Percentiles rank a stretch among this genome's conserved stretches.
These are phyloP conservation scores for Pseudomyrmex concolor DNA, from an alignment of 1,140 invertebrate species.

Conservation along the genomic window DNA sequence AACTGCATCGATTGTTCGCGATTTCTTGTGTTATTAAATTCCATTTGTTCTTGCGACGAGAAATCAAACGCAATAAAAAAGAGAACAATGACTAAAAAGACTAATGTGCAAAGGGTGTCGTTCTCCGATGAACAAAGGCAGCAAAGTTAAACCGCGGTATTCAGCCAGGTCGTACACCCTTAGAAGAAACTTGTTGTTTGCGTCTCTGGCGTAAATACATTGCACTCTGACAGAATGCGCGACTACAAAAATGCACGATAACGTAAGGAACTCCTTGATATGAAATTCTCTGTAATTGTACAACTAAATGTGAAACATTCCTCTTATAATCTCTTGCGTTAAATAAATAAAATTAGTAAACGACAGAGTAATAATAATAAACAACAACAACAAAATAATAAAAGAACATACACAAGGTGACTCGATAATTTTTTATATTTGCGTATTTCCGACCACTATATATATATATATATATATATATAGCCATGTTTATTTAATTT, in stretches of 20 bases:
- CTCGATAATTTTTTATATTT: not conserved
- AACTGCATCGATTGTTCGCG: not conserved
- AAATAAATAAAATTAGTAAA: not conserved
- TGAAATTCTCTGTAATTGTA: constrained; percentile 31
- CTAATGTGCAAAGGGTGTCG: constrained; percentile 65
- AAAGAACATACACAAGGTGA: not conserved
- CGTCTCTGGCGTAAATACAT: constrained; percentile 66
- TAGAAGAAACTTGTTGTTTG: constrained; percentile 62
- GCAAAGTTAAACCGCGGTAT: constrained; percentile 71
- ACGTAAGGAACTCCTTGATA: constrained; percentile 28
- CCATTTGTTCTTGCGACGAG: constrained; percentile 9
- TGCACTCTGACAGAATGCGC: constrained; percentile 71
- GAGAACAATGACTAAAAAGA: constrained; percentile 75
- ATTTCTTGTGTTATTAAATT: not conserved
- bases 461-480: too few species aligned
- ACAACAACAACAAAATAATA: not conserved
- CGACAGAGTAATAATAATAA: not conserved
- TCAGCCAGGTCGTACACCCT: constrained; percentile 67
- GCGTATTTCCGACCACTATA: not conserved
- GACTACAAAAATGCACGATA: constrained; percentile 60
- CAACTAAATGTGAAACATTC: constrained; percentile 5
- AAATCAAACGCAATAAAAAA: constrained; percentile 31
- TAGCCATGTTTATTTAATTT: not conserved
- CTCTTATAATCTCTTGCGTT: constrained; percentile 12
- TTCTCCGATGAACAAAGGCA: constrained; percentile 72